These are phyloP conservation scores for Dasypogon diadema DNA, from an alignment of 2,888 invertebrate genomes.

Conservation along the genomic window DNA sequence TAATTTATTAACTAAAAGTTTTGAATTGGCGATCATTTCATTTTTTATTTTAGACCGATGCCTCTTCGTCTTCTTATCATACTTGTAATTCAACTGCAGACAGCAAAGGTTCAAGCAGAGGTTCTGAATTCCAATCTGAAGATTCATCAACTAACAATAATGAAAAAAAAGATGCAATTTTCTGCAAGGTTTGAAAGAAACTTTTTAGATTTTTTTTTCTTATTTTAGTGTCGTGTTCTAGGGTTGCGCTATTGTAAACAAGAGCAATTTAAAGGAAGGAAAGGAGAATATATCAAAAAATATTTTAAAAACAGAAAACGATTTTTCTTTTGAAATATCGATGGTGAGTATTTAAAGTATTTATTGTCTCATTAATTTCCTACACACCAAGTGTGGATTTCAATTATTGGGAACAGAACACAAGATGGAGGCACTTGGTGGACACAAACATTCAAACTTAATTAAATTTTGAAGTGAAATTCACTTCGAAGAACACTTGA, in stretches of 20 bases:
- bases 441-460: no score
- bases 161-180: slow-evolving; percentile 52
- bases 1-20: neutral
- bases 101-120: slow-evolving; percentile 60
- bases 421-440: no score
- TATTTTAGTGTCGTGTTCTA: slow-evolving; percentile 55
- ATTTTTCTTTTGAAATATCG: slow-evolving; percentile 66
- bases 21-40: no score
- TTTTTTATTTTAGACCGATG: slow-evolving; percentile 60
- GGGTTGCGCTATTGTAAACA: slow-evolving; percentile 63
- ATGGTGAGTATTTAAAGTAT: slow-evolving; percentile 66
- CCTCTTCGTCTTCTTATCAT: slow-evolving; percentile 65
- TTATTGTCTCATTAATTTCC: slow-evolving; percentile 56
- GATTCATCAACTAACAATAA: slow-evolving; percentile 58
- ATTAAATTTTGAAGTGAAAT: no score
- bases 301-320: slow-evolving; percentile 62
- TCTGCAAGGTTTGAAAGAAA: slow-evolving; percentile 63
- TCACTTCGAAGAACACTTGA: no score
- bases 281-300: slow-evolving; percentile 65
- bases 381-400: no score
- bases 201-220: neutral
- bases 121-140: neutral
- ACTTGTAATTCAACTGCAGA: slow-evolving; percentile 66
- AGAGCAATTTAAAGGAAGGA: slow-evolving; percentile 58
- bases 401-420: no score